Base-by-base conservation (phyloP, 2,113 vertebrate species). In the Campylomormyrus tamandua region DNA sequence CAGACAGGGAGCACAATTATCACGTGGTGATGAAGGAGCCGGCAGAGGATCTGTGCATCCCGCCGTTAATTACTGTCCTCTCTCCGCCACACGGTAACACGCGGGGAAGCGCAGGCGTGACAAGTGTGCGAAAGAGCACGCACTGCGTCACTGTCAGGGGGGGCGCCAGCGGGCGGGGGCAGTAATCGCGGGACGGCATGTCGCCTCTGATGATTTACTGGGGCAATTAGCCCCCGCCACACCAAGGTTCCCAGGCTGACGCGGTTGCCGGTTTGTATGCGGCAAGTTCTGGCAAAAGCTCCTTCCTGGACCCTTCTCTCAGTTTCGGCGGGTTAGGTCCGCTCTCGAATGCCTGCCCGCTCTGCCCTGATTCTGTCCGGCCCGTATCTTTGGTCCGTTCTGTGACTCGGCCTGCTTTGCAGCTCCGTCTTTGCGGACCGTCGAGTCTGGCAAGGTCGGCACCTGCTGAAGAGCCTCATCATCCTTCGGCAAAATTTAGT, bases 71-170 rank as follows among this genome's bases (percentile, higher is more conserved):
- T 99, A 99, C 97, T 96, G 97, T 97, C 97, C 97, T 97, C 97
- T 98, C 97, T 97, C 97, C 97, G 97, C 97, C 97, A 96, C 97
- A 97, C 98, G 98, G 97, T 99, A 99, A 99, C 98, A 97, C 97
- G 98, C 98, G 97, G 97, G 98, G 98, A 99, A 99, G 99, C 97
- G 98, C 94, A 31, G 94, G 96, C 94, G 96, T 99, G 98, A 99
- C 98, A 99, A 98, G 98, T 98, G 97, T 98, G 97, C 97, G 98
- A 99, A 99, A 99, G 98, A 99, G 98, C 98, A 98, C 97, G 97
- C 97, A 98, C 97, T 99, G 98, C 98, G 99, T 99, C 99, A 99
- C 98, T 99, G 98, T 99, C 98, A 98, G 96, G 93, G 56, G 49
- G 35, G 87, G 87, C 35, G 77, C 42, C 19, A 10, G 39, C 39